Percentiles rank a stretch among this genome's conserved stretches.
Conservation (phyloP, 2,888 invertebrate species). For the Archips xylosteana region DNA sequence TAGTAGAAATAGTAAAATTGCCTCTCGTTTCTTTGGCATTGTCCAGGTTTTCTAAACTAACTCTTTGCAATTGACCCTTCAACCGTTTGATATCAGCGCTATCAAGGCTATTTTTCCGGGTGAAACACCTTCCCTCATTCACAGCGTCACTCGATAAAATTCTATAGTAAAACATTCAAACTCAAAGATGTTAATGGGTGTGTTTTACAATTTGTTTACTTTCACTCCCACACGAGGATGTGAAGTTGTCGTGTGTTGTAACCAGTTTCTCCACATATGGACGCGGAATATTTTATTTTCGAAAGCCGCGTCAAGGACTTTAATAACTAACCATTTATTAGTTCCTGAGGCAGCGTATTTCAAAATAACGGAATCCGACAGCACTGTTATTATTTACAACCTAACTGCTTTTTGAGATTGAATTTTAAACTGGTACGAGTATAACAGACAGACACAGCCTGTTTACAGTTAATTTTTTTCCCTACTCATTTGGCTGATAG, state of each 20-base stretch:
- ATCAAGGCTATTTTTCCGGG: constrained; percentile 1
- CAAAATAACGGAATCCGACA: constrained; percentile 30
- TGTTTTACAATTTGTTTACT: constrained; percentile 74
- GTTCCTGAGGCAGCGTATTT: constrained; percentile 34
- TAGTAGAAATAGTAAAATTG: background rate
- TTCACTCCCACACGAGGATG: constrained; percentile 69
- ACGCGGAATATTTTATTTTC: constrained; percentile 56
- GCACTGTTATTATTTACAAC: constrained; percentile 22
- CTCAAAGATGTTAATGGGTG: constrained; percentile 57
- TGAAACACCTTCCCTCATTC: constrained; percentile 26
- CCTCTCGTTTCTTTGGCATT: background rate
- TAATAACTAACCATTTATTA: constrained; percentile 45
- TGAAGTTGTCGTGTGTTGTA: constrained; percentile 60
- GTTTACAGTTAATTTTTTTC: background rate
- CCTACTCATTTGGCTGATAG: background rate
- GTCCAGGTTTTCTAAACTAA: background rate
- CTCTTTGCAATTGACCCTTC: background rate
- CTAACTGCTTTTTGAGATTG: constrained; percentile 7
- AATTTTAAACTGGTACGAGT: constrained; percentile 1
- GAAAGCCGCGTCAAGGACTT: constrained; percentile 54
- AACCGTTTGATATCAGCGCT: background rate
- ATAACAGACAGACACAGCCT: background rate
- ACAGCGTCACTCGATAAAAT: constrained; percentile 22
- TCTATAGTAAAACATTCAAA: constrained; percentile 43
- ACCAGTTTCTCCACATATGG: constrained; percentile 61